Conservation (phyloP, 2,888 invertebrate species). For the Deroplatys truncata region DNA sequence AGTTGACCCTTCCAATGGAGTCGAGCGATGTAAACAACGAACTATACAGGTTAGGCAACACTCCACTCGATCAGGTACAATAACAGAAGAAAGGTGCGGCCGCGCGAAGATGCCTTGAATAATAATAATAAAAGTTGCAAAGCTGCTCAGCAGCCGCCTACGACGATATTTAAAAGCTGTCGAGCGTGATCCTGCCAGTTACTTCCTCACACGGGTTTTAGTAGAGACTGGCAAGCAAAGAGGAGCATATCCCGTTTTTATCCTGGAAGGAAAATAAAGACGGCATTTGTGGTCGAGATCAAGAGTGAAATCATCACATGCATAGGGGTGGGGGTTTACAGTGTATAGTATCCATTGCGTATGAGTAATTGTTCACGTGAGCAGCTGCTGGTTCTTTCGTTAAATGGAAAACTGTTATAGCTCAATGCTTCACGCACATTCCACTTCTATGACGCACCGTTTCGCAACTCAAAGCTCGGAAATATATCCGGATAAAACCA, state of each 20-base stretch:
- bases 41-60: background rate
- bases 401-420: background rate
- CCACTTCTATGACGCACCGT: background rate
- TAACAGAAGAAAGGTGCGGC: background rate
- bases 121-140: background rate
- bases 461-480: no score
- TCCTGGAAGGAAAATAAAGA: background rate
- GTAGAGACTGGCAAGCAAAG: background rate
- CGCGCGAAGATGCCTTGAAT: background rate
- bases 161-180: background rate
- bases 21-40: background rate
- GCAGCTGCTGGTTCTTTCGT: background rate
- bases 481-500: no score
- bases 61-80: background rate
- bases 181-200: background rate
- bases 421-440: background rate
- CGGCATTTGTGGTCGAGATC: background rate
- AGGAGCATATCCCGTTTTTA: background rate
- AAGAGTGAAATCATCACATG: background rate
- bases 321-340: background rate
- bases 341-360: background rate
- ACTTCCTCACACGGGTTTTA: background rate
- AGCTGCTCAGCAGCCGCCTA: background rate
- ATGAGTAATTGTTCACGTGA: background rate
- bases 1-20: background rate